Evolutionary conservation across 2,888 invertebrate genomes (phyloP).

Genomic region (Zygaena filipendulae): DNA sequence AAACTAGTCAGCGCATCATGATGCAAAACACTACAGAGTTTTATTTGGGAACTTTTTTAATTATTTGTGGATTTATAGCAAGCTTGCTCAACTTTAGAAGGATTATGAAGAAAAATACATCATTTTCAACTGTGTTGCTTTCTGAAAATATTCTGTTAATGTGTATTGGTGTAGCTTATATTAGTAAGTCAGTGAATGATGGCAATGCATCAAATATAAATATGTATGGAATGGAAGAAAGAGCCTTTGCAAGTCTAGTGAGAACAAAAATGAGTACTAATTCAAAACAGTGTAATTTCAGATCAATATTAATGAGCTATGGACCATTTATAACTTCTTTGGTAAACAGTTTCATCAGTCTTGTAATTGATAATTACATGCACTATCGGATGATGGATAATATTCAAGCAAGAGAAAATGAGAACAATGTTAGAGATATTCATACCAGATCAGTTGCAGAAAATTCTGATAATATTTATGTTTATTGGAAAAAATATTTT

Average conservation of each 20-base stretch:
- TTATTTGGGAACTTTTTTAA: slow-evolving; percentile 44
- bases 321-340: slow-evolving; percentile 48
- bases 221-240: slow-evolving; percentile 29
- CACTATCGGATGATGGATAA: slow-evolving; percentile 43
- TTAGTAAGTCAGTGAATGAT: slow-evolving; percentile 31
- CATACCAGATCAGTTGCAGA: no score
- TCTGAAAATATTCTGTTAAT: slow-evolving; percentile 50
- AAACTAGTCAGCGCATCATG: no score
- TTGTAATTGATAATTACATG: slow-evolving; percentile 53
- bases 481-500: slow-evolving; percentile 40
- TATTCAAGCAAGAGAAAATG: slow-evolving; percentile 31
- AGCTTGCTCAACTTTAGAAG: slow-evolving; percentile 44
- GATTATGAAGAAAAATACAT: slow-evolving; percentile 28
- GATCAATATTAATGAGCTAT: slow-evolving; percentile 36
- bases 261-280: no score
- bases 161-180: slow-evolving; percentile 47
- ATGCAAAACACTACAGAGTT: no score
- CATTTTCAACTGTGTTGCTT: slow-evolving; percentile 35
- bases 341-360: slow-evolving; percentile 50
- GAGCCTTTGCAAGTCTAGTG: slow-evolving; percentile 16
- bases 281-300: slow-evolving; percentile 36
- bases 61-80: slow-evolving; percentile 40
- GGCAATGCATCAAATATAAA: slow-evolving; percentile 27
- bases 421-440: slow-evolving; percentile 12
- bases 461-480: no score